These are phyloP conservation scores for Aphidoletes aphidimyza DNA, from an alignment of 2,888 invertebrate genomes.

Conservation along the genomic window DNA sequence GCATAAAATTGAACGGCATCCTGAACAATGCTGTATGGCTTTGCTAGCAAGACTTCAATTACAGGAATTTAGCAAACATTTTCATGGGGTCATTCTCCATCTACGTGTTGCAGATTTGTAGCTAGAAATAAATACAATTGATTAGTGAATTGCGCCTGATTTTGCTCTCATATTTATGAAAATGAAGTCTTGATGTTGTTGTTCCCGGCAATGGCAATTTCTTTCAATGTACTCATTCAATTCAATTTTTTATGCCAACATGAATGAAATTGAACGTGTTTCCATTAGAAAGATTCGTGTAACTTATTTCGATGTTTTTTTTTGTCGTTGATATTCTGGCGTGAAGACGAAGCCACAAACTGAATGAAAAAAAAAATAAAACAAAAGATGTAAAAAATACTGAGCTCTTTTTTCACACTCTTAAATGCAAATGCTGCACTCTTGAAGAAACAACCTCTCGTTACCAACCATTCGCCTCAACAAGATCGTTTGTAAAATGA, in stretches of 20 bases:
- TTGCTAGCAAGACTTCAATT: conserved; percentile 25
- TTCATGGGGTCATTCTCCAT: neutral
- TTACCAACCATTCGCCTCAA: too few relatives aligned
- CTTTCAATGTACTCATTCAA: neutral
- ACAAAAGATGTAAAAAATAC: neutral
- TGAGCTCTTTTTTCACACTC: neutral
- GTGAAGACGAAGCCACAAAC: conserved; percentile 43
- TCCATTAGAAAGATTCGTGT: conserved; percentile 22
- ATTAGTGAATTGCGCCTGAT: neutral
- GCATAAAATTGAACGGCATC: neutral
- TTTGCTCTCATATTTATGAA: neutral
- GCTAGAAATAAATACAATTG: conserved; percentile 8
- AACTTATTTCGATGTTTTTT: neutral
- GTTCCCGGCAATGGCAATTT: neutral
- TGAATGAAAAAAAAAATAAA: neutral
- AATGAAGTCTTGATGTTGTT: neutral
- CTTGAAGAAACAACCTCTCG: neutral
- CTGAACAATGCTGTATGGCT: neutral
- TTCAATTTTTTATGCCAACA: neutral
- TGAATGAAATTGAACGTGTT: conserved; percentile 24
- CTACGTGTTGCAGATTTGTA: neutral
- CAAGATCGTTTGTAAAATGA: too few relatives aligned
- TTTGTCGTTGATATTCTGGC: neutral
- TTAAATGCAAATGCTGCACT: conserved; percentile 18
- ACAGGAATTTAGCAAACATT: neutral